phyloP scores from a whole-genome alignment of 2,888 invertebrate species.

The Celastrina argiolus region DNA sequence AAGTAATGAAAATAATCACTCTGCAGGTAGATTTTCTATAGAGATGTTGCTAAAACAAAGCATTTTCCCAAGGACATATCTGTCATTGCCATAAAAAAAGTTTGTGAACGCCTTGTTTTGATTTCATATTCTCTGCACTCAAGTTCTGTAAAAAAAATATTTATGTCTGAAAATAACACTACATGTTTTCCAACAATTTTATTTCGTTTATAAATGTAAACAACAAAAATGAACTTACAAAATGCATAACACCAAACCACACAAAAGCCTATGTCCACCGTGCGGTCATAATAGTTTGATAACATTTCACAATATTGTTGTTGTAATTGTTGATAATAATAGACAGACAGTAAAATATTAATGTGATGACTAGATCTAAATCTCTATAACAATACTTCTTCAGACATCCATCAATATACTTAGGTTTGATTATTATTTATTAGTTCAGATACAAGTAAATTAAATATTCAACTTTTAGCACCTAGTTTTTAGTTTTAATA shows the following conservation, averaged over 20 bases:
- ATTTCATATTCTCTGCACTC: too few relatives aligned
- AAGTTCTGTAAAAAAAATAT: too few relatives aligned
- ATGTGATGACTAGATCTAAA: background rate
- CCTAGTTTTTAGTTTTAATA: background rate
- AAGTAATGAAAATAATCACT: too few relatives aligned
- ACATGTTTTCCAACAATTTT: constrained; percentile 15
- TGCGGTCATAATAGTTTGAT: constrained; percentile 36
- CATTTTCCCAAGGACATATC: too few relatives aligned
- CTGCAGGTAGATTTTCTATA: too few relatives aligned
- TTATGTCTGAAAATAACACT: constrained; percentile 1
- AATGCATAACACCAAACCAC: constrained; percentile 66
- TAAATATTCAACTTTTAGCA: background rate
- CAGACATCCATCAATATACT: background rate
- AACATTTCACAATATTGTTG: constrained; percentile 24
- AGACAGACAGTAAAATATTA: background rate
- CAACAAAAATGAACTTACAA: constrained; percentile 58
- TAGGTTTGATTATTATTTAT: constrained; percentile 6
- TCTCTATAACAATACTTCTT: background rate
- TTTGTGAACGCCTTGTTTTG: too few relatives aligned
- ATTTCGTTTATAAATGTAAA: constrained; percentile 42
- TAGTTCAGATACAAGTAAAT: background rate
- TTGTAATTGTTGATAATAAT: background rate
- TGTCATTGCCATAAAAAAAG: too few relatives aligned
- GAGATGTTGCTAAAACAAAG: too few relatives aligned
- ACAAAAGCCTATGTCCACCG: constrained; percentile 33